Evolutionary conservation across 2,888 invertebrate species (phyloP).

Genomic region (Stramonita haemastoma): DNA sequence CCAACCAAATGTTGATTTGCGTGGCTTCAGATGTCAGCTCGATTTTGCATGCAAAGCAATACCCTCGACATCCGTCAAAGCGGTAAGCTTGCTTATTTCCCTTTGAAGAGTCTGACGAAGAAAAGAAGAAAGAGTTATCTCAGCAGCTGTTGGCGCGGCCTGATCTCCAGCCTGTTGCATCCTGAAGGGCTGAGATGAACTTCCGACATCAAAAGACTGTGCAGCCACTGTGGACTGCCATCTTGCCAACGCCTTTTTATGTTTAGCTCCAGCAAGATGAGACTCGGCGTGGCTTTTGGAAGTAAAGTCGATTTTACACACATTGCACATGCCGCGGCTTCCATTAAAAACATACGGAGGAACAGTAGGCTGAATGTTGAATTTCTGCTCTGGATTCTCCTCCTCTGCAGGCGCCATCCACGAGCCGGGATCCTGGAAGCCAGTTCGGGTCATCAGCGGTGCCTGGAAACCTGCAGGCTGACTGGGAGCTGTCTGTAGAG

Average conservation of each 20-base stretch:
- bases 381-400: not conserved
- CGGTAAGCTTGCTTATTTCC: slow-evolving; percentile 37
- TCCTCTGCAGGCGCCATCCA: slow-evolving; percentile 11
- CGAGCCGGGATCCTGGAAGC: not conserved
- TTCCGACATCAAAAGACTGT: not conserved
- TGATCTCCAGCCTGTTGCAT: not conserved
- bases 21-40: slow-evolving; percentile 51
- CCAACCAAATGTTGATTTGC: slow-evolving; percentile 53
- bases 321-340: slow-evolving; percentile 48
- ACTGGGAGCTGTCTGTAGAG: not conserved
- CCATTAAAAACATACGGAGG: slow-evolving; percentile 52
- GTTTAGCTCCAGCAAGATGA: slow-evolving; percentile 52
- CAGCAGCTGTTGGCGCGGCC: not conserved
- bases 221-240: not conserved
- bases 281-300: slow-evolving; percentile 51
- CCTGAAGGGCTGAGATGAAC: too few relatives aligned
- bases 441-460: not conserved
- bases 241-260: slow-evolving; percentile 47
- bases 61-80: slow-evolving; percentile 52
- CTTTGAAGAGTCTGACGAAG: not conserved
- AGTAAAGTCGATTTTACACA: slow-evolving; percentile 52
- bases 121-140: not conserved
- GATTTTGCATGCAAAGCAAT: slow-evolving; percentile 53
- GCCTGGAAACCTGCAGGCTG: not conserved
- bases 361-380: not conserved